phyloP scores from a whole-genome alignment of 2,888 invertebrate genomes.

The Spodoptera littoralis region DNA sequence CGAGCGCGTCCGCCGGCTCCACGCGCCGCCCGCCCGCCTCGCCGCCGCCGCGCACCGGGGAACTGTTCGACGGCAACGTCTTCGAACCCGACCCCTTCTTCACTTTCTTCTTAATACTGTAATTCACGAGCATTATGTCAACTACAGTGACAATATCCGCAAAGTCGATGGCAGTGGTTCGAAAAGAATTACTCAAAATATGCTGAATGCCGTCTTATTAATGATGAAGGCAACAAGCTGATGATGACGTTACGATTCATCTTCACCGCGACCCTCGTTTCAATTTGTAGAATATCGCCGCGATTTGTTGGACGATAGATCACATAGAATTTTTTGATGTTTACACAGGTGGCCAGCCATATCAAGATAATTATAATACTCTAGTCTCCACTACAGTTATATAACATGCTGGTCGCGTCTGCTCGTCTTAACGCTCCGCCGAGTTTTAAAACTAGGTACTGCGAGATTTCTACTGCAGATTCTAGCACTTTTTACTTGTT shows the following conservation, averaged over 20 bases:
- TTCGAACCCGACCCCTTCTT: slow-evolving; percentile 95
- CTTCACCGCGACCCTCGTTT: too few relatives aligned
- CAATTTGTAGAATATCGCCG: too few relatives aligned
- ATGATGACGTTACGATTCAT: too few relatives aligned
- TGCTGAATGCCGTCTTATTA: too few relatives aligned
- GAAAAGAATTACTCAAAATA: too few relatives aligned
- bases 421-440: background rate
- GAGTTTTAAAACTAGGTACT: background rate
- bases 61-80: slow-evolving; percentile 95
- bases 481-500: background rate
- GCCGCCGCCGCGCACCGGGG: slow-evolving; percentile 92
- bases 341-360: slow-evolving; percentile 3
- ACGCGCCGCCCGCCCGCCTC: slow-evolving; percentile 93
- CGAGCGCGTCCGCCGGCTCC: slow-evolving; percentile 96
- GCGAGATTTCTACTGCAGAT: too few relatives aligned
- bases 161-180: too few relatives aligned
- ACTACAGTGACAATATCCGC: too few relatives aligned
- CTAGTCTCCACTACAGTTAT: background rate
- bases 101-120: slow-evolving; percentile 95
- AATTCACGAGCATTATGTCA: slow-evolving; percentile 11
- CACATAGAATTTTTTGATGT: background rate
- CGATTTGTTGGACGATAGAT: background rate
- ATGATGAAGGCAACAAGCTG: too few relatives aligned
- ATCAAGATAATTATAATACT: background rate
- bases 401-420: background rate